Evolutionary conservation across 2,888 invertebrate species (phyloP), one percentile per base, ranked within the genome.

Genomic region (Dusona sp.): DNA sequence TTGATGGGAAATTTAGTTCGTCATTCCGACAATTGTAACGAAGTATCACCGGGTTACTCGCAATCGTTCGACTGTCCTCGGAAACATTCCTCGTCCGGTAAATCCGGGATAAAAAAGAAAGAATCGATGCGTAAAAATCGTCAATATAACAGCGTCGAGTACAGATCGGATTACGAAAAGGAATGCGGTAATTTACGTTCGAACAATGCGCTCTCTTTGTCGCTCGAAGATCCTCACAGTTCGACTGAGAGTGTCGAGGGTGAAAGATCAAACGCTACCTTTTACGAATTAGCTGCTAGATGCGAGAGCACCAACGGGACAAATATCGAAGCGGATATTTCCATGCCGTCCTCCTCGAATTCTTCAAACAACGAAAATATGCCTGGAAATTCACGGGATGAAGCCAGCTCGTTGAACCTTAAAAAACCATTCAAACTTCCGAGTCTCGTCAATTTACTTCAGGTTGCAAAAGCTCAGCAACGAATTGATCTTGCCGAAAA

Each of bases 361-460:
- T 68, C 77, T 25, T 45, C 72, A 13, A 61, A 68, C 51, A 51
- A 64, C 25, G 83, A 81, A 29, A 42, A 45, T 75, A 77, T 77
- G 81, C 87, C 82, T 9, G 88, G 79, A 45, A 84, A 89, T 79
- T 88, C 90, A 54, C 80, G 84, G 38, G 89, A 85, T 61, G 89
- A 90, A 13, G 80, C 74, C 57, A 72, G 86, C 2, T 67, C 87
- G 42, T 79, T 89, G 67, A 88, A 88, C 73, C 54, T 87, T 16
- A 89, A 88, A 70, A 89, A 91, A 81, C 90, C 92, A 3, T 93
- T 93, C 79, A 92, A 93, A 89, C 89, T 94, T 83, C 93, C 94
- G 85, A 93, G 92, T 84, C 88, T 94, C 82, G 90, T 92, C 29
- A 93, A 93, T 89, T 88, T 91, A 25, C 92, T 91, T 75, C 91